Conservation (phyloP, 2,888 invertebrate genomes). For the Vesta saturnalis region DNA sequence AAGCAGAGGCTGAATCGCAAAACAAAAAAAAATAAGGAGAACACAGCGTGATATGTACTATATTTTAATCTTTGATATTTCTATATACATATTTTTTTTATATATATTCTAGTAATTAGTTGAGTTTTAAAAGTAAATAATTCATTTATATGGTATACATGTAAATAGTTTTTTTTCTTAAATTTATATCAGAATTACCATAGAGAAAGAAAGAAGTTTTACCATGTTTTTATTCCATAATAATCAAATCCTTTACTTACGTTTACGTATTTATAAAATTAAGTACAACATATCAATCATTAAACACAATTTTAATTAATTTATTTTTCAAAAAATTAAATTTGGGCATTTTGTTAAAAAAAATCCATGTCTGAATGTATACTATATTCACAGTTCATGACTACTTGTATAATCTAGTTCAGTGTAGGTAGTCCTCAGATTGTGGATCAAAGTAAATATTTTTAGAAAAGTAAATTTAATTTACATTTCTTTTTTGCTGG, state of each 20-base stretch:
- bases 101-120: neutral
- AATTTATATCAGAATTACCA: no score
- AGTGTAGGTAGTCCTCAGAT: neutral
- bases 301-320: neutral
- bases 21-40: neutral
- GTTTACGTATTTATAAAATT: no score
- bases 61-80: neutral
- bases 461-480: conserved; percentile 5
- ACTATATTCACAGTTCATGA: neutral
- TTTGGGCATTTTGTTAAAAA: neutral
- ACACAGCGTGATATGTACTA: neutral
- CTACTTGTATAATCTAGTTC: conserved; percentile 1
- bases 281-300: no score
- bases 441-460: conserved; percentile 4
- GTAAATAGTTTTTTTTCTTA: conserved; percentile 4
- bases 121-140: neutral
- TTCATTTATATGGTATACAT: neutral
- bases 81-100: conserved; percentile 2
- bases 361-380: neutral
- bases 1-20: conserved; percentile 5
- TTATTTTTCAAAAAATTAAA: neutral
- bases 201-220: conserved; percentile 5
- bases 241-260: no score
- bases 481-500: neutral
- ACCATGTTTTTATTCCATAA: no score